Percentiles rank a stretch among this genome's conserved stretches.
Evolutionary conservation across 2,113 vertebrate species (phyloP).

Genomic region (Scartelaos histophorus): DNA sequence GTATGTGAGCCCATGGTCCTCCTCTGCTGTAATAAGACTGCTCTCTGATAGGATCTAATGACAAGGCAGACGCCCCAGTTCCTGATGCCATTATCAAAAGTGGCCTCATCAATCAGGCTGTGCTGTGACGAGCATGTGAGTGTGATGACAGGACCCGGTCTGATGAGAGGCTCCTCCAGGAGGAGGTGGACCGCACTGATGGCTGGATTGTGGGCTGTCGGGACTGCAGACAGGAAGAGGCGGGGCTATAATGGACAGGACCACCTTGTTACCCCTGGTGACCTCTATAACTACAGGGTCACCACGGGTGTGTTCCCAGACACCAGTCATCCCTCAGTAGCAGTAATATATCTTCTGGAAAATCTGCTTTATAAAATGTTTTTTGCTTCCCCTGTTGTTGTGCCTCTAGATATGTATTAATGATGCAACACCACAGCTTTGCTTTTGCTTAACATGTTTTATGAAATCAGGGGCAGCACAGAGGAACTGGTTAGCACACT

Average conservation of each 20-base stretch:
- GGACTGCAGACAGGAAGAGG: slow-evolving; percentile 54
- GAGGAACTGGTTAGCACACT: slow-evolving; percentile 25
- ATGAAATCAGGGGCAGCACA: slow-evolving; percentile 41
- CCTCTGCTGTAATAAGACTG: slow-evolving; percentile 66
- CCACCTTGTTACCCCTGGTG: slow-evolving; percentile 33
- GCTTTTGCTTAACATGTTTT: slow-evolving; percentile 58
- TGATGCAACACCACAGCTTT: slow-evolving; percentile 45
- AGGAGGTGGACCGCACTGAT: slow-evolving; percentile 37
- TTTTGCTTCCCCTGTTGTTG: not conserved
- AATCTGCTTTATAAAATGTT: too few species aligned
- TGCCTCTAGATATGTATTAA: not conserved
- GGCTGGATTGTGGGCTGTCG: slow-evolving; percentile 36
- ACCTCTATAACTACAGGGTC: slow-evolving; percentile 20
- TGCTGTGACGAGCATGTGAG: slow-evolving; percentile 55
- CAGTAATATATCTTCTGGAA: not conserved
- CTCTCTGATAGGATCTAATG: slow-evolving; percentile 71
- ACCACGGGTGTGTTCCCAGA: not conserved
- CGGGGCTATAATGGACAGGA: slow-evolving; percentile 37
- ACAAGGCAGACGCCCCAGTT: slow-evolving; percentile 72
- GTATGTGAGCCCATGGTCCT: slow-evolving; percentile 53
- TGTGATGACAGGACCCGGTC: slow-evolving; percentile 68
- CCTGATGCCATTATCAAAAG: slow-evolving; percentile 78
- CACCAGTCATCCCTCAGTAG: not conserved
- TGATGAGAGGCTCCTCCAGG: slow-evolving; percentile 64
- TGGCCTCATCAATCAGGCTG: slow-evolving; percentile 71